These are phyloP conservation scores for Andrena dorsata DNA, from an alignment of 2,888 invertebrate genomes.

Conservation along the genomic window DNA sequence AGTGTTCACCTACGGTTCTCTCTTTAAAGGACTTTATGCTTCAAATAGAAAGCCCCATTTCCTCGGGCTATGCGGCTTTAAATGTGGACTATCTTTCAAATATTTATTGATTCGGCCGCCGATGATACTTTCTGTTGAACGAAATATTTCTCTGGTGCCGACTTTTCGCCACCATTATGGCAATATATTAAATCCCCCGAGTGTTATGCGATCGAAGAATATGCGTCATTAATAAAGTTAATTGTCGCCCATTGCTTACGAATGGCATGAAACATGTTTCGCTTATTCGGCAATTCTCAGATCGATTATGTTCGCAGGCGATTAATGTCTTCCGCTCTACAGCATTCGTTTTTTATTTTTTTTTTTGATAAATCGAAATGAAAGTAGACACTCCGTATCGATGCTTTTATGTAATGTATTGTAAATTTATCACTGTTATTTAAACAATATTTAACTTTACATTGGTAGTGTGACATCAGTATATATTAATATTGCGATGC, in stretches of 20 bases:
- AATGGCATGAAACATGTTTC: not conserved
- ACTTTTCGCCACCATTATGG: not conserved
- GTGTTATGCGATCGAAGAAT: not conserved
- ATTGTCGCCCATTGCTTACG: not conserved
- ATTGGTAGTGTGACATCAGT: constrained; percentile 39
- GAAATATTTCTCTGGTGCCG: not conserved
- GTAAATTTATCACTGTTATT: constrained; percentile 26
- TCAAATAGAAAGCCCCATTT: not conserved
- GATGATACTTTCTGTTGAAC: constrained; percentile 11
- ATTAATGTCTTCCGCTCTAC: too few species aligned
- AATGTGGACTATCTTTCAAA: constrained; percentile 34
- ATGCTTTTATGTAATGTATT: constrained; percentile 5
- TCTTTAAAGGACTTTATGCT: too few species aligned
- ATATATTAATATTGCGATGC: constrained; percentile 24
- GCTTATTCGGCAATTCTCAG: too few species aligned
- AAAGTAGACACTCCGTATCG: not conserved
- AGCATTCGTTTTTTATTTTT: not conserved
- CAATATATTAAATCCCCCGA: not conserved
- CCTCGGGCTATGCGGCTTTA: constrained; percentile 25
- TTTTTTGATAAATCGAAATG: not conserved
- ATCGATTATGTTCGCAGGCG: too few species aligned
- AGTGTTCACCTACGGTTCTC: too few species aligned
- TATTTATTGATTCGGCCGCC: constrained; percentile 43
- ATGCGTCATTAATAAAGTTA: not conserved
- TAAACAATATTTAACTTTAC: constrained; percentile 53